A percentile compares a stretch with the other conserved stretches of the same genome.
phyloP scores from a whole-genome alignment of 1,140 invertebrate genomes.

The Drosophila kanapiae region DNA sequence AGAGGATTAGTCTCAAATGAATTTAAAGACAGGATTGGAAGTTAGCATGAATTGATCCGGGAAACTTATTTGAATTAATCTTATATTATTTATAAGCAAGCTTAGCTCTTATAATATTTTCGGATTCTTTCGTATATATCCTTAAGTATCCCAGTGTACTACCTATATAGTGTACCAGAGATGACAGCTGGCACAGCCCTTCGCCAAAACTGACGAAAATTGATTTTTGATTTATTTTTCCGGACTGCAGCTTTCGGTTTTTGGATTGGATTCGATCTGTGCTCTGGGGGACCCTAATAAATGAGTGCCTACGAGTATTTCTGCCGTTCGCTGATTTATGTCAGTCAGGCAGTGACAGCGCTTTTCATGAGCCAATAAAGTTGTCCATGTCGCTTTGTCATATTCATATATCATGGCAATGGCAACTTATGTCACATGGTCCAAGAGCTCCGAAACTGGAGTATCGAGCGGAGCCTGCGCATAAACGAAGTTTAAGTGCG shows the following conservation, averaged over 20 bases:
- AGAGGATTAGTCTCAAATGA: neutral
- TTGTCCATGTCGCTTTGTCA: slow-evolving; percentile 83
- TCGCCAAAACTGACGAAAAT: slow-evolving; percentile 34
- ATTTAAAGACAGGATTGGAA: fast-evolving
- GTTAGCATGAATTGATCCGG: fast-evolving
- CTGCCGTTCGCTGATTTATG: slow-evolving; percentile 73
- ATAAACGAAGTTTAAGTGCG: slow-evolving; percentile 70
- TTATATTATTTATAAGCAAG: no score
- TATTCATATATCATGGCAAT: slow-evolving; percentile 82
- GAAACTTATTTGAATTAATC: neutral
- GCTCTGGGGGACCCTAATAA: neutral
- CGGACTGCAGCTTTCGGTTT: slow-evolving; percentile 21
- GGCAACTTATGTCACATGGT: slow-evolving; percentile 78
- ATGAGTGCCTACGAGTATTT: slow-evolving; percentile 40
- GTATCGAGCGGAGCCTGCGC: slow-evolving; percentile 47
- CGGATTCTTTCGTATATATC: no score
- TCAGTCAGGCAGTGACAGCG: slow-evolving; percentile 83
- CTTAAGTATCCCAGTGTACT: neutral
- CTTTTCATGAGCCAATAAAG: slow-evolving; percentile 84
- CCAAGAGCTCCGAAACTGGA: slow-evolving; percentile 29
- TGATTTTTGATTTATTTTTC: slow-evolving; percentile 82
- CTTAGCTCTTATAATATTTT: neutral
- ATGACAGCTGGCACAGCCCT: slow-evolving; percentile 31
- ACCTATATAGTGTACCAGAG: neutral
- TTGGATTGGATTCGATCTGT: slow-evolving; percentile 32